A percentile compares a stretch with the other conserved stretches of the same genome.
phyloP scores from a whole-genome alignment of 2,797 vertebrate genomes.

The Echeneis naucrates region DNA sequence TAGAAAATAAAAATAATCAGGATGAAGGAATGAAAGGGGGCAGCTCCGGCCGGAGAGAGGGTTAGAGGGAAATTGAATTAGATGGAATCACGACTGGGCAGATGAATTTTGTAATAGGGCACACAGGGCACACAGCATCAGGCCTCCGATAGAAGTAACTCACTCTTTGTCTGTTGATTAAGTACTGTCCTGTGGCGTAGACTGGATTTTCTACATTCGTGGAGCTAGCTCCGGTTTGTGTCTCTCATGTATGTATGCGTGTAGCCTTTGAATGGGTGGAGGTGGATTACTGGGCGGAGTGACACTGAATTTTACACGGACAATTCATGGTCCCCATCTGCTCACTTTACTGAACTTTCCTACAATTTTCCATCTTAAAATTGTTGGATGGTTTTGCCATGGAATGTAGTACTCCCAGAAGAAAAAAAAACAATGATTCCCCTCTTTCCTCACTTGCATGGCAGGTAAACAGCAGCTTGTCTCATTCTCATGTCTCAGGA shows the following conservation, averaged over 20 bases:
- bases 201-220: slow-evolving; percentile 36
- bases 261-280: background rate
- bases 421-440: background rate
- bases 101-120: slow-evolving; percentile 63
- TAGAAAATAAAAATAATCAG: slow-evolving; percentile 61
- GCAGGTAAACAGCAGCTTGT: background rate
- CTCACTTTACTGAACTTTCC: background rate
- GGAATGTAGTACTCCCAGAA: background rate
- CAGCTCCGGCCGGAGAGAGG: slow-evolving; percentile 51
- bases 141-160: slow-evolving; percentile 32
- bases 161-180: slow-evolving; percentile 57
- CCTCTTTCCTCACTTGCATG: background rate
- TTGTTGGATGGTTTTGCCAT: background rate
- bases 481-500: background rate
- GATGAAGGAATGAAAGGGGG: slow-evolving; percentile 62
- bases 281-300: background rate
- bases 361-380: background rate
- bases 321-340: background rate
- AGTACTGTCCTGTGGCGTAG: slow-evolving; percentile 15
- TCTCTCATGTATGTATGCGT: background rate
- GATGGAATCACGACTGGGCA: slow-evolving; percentile 64
- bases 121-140: slow-evolving; percentile 34
- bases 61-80: slow-evolving; percentile 73
- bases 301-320: background rate
- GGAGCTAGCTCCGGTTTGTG: slow-evolving; percentile 8